A percentile compares a stretch with the other conserved stretches of the same genome.
phyloP scores from a whole-genome alignment of 1,140 invertebrate species.

The Anthonomus grandis region DNA sequence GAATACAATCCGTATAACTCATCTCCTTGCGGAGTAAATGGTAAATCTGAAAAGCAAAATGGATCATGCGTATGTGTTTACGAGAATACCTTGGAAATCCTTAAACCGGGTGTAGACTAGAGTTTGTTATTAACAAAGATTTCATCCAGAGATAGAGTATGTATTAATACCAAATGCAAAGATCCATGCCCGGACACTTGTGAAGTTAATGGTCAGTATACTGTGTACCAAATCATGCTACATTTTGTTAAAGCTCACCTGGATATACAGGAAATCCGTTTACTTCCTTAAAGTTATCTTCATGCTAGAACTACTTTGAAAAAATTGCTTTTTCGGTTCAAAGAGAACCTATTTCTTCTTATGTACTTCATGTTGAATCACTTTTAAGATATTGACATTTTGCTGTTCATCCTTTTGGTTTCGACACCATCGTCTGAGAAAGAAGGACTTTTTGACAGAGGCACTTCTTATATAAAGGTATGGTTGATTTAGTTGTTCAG shows the following conservation, averaged over 20 bases:
- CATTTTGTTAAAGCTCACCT: conserved; percentile 73
- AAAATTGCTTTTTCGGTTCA: no score
- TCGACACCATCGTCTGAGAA: no score
- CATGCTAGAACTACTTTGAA: no score
- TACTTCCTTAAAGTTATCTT: no score
- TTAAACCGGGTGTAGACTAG: conserved; percentile 67
- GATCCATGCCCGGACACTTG: conserved; percentile 68
- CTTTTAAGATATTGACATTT: no score
- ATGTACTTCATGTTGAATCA: no score
- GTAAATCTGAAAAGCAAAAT: conserved; percentile 72
- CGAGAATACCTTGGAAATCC: conserved; percentile 71
- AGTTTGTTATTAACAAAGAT: conserved; percentile 69
- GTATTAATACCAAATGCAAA: conserved; percentile 65
- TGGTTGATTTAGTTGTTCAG: no score
- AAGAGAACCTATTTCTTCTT: no score
- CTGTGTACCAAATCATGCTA: conserved; percentile 74
- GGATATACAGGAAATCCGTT: conserved; percentile 85
- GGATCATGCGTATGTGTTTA: conserved; percentile 69
- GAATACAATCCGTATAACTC: conserved; percentile 62
- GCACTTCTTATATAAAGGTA: no score
- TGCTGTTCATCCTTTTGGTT: no score
- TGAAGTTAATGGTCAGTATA: conserved; percentile 71
- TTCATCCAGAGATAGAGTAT: conserved; percentile 66
- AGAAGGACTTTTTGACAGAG: no score
- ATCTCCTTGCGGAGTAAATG: conserved; percentile 76